These are phyloP conservation scores for Tipula lateralis DNA, from an alignment of 2,888 invertebrate genomes.

Conservation along the genomic window DNA sequence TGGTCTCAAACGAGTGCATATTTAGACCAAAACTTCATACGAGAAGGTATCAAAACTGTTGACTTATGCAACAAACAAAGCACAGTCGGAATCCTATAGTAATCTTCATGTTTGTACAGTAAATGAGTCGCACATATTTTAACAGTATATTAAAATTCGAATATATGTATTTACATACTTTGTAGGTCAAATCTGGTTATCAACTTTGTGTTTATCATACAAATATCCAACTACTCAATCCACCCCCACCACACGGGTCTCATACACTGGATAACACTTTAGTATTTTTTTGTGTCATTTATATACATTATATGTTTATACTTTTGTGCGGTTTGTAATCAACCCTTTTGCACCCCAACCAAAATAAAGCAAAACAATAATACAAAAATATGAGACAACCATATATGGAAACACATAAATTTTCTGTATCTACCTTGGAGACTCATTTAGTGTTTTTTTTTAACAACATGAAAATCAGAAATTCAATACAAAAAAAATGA, in stretches of 20 bases:
- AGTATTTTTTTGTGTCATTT: background rate
- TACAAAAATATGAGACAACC: background rate
- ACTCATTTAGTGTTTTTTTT: background rate
- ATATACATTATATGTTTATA: no score
- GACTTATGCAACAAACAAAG: no score
- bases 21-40: no score
- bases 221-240: background rate
- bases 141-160: background rate
- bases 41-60: no score
- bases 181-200: background rate
- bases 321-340: no score
- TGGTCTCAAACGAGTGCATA: no score
- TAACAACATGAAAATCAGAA: background rate
- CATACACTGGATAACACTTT: background rate
- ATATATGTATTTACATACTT: background rate
- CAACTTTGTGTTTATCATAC: background rate
- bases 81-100: no score
- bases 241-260: background rate
- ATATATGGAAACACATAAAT: background rate
- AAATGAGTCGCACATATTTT: no score
- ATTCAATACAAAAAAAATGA: background rate
- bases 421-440: background rate
- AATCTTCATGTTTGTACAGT: no score
- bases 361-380: no score
- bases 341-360: no score